Base-by-base conservation (phyloP, 1,140 invertebrate species). In the Ceratina japonica region DNA sequence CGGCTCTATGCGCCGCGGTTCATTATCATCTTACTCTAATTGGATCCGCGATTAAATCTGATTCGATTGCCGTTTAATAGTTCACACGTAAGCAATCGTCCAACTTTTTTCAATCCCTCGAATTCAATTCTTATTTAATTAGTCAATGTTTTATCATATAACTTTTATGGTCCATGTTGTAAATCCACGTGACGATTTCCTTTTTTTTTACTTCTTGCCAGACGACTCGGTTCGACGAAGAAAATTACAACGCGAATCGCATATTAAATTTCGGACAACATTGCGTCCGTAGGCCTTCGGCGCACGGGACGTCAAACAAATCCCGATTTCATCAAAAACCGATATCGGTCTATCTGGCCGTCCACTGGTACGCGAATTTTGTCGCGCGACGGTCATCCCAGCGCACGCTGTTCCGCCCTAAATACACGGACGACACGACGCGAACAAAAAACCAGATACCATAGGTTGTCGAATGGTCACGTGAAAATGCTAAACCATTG, bases 261-360 rank as follows among this genome's bases (percentile, higher is more conserved):
- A 85, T 86, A 86, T 86, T 86, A 86, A 83, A 86, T 86, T 80
- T 83, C 79, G 69, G 71, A 66, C 75, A 71, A 56, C 64, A 73
- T 81, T 68, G 76, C 59, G 31, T 65, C 64, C 64, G 61, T 52
- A 66, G 10, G 69, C 70, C 77, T 83, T 77, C 75, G 69, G 77
- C 69, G 83, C 75, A 84, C 80, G 82, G 85, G 86, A 87, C 87
- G 87, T 90, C 89, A 88, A 89, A 90, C 87, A 83, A 89, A 90
- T 89, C 83, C 86, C 73, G 84, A 87, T 90, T 89, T 86, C 83
- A 87, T 85, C 70, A 78, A 86, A 83, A 84, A 86, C 77, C 84
- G 79, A 87, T 84, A 79, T 81, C 78, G 61, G 65, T 79, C 84
- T 66, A 63, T 80, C 61, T 69, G 58, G 44, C 18, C n/a, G 51